Evolutionary conservation across 2,888 invertebrate genomes (phyloP), one percentile per base, ranked within the genome.

Genomic region (Ligdia adustata): DNA sequence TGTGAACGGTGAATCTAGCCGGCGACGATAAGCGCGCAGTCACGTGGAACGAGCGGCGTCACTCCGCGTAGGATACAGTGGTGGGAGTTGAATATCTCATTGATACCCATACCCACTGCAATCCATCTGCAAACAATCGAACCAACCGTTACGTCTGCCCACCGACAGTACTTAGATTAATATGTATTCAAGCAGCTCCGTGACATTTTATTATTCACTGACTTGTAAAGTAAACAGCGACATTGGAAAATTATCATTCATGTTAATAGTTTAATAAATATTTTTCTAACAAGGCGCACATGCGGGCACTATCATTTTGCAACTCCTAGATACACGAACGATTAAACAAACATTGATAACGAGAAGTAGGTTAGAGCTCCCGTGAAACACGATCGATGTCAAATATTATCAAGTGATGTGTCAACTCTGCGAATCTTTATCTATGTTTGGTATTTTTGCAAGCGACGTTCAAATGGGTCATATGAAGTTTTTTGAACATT

Each of bases 361-460:
- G 54, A 49, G 42, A 74, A 75, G 75, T 89, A 85, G 89, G 88
- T 86, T 85, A 85, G 82, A 85, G 82, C 80, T 81, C 79, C 85
- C 70, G 79, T 82, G 33, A 78, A 72, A 79, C 65, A 69, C 74
- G 75, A 76, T 74, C 69, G 76, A 69, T 75, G 74, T 79, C 81
- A 79, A 89, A 89, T 82, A 80, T 85, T 87, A 83, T 89, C 86
- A 84, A 82, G 82, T 80, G 77, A 60, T 79, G 64, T 69, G 77
- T 79, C 74, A 83, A 83, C 73, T 82, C 75, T 67, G 86, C 86
- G 60, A 84, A 82, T 78, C 76, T 77, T 87, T 88, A 89, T 88
- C 87, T 60, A 56, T 68, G 63, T 64, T 65, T 64, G 60, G 56
- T 75, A 70, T 79, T 83, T 82, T 80, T 73, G 81, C 79, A 79